phyloP scores from a whole-genome alignment of 2,888 invertebrate genomes.

The Volucella bombylans region DNA sequence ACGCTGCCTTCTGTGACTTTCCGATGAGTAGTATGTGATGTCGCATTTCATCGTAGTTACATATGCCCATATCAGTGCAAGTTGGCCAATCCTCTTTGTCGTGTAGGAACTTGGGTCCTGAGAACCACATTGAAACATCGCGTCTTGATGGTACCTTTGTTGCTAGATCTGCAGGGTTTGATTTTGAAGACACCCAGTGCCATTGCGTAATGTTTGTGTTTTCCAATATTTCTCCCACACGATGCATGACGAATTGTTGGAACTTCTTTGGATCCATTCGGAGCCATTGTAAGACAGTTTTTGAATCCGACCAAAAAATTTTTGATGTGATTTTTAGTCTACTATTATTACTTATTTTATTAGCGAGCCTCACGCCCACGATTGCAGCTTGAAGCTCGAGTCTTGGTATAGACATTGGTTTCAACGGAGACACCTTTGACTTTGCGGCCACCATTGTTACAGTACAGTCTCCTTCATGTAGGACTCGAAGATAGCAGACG shows the following conservation, averaged over 20 bases:
- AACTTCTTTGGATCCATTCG: conserved; percentile 71
- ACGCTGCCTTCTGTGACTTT: neutral
- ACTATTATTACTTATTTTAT: conserved; percentile 12
- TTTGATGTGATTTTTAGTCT: conserved; percentile 13
- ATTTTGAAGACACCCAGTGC: too few species aligned
- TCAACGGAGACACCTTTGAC: conserved; percentile 58
- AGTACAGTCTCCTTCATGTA: conserved; percentile 13
- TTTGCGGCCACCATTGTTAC: conserved; percentile 45
- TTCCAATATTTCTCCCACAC: conserved; percentile 71
- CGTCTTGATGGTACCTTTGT: conserved; percentile 14
- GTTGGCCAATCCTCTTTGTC: conserved; percentile 6
- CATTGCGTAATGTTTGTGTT: conserved; percentile 6
- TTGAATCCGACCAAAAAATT: conserved; percentile 75
- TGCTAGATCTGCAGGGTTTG: conserved; percentile 29
- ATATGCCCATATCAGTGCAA: conserved; percentile 5
- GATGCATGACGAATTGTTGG: conserved; percentile 71
- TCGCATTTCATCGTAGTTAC: conserved; percentile 15
- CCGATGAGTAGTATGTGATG: neutral
- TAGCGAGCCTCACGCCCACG: conserved; percentile 31
- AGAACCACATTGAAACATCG: conserved; percentile 1
- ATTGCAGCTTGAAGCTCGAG: conserved; percentile 64
- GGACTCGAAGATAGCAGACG: conserved; percentile 45
- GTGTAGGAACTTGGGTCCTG: conserved; percentile 23
- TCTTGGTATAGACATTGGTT: conserved; percentile 62
- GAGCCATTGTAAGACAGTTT: conserved; percentile 74